Base-by-base conservation (phyloP, 2,113 vertebrate species). In the Tyrannus savana region DNA sequence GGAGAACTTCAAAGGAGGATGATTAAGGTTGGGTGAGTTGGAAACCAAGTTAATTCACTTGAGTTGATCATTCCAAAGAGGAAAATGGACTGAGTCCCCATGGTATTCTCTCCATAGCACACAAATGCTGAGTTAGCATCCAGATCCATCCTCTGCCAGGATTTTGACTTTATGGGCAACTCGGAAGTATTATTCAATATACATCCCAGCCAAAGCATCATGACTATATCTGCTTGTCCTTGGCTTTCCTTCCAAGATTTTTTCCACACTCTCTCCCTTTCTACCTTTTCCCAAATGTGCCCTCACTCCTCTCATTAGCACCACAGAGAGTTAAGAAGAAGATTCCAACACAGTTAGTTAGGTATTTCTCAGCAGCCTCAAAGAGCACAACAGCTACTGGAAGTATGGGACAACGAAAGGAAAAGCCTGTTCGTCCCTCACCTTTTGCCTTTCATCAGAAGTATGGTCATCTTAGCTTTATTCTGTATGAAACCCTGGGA, bases 111-210 rank as follows among this genome's bases (percentile, higher is more conserved):
- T 67, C 75, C 68, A 56, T 27, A 86, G 68, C 87, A 87, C 33
- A 80, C 42, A 86, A 89, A 85, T 81, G 88, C 85, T 96, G 87
- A 87, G 87, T 72, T 94, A 91, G 91, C 84, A 71, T 78, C 68
- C 39, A 94, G 44, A 76, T 76, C 39, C 80, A 80, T 58, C 62
- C 56, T 76, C 52, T 96, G 72, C 87, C 85, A 95, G 90, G 49
- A 79, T 71, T 71, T 89, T 91, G 81, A 91, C 92, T 93, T 95
- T 87, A 93, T 55, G 75, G 66, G 44, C 44, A 87, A 63, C 55
- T 94, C 21, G 0, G 66, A 95, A 93, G 35, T 86, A 41, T 94
- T 90, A 80, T 74, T 91, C 78, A 94, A 41, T 85, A 64, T 39
- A 59, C 2, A 5, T 37, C 42, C 69, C 67, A 90, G 91, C 85